Evolutionary conservation across 2,888 invertebrate genomes (phyloP), one percentile per base, ranked within the genome.

Genomic region (Yponomeuta cagnagella): DNA sequence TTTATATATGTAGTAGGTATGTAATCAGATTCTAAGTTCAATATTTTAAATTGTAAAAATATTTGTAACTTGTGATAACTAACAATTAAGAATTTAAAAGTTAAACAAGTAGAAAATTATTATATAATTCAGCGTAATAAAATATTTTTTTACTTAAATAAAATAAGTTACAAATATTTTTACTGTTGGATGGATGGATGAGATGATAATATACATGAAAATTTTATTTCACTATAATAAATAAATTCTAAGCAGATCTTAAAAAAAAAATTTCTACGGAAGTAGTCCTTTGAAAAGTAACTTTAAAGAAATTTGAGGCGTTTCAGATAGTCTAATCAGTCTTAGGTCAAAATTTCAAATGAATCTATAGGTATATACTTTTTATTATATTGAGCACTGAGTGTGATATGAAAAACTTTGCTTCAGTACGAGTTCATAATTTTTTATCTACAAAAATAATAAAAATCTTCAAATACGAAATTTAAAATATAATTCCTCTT

Each of bases 291-390:
- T 70, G 71, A 71, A 33, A 72, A 73, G 71, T 73, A 52, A 33
- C 2, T 15, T 69, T 68, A 69, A 52, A 70, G 80, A 69, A 69
- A 52, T 5, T 31, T 48, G 10, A 48, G 12, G 58, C 33, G 52
- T 23, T n/a, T 69, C 31, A 82, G 84, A 87, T 80, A 88, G 80
- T 88, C 89, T 90, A 90, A 85, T 90, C 90, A 90, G 90, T 90
- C 90, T 90, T 90, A 87, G 86, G 85, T 88, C 80, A 87, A 89
- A 85, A 84, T 80, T 81, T 84, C 78, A 72, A 43, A 71, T 68
- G 70, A 69, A 71, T 71, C 9, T 52, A 30, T 69, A 23, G 30
- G 33, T 9, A 58, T 31, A 23, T 69, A 30, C 9, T n/a, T 30
- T n/a, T 66, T 66, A 15, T 66, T 66, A 23, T 15, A 43, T 68